A percentile compares a stretch with the other conserved stretches of the same genome.
These are phyloP conservation scores for Euura saliciscinereae DNA, from an alignment of 1,140 invertebrate genomes.

Conservation along the genomic window DNA sequence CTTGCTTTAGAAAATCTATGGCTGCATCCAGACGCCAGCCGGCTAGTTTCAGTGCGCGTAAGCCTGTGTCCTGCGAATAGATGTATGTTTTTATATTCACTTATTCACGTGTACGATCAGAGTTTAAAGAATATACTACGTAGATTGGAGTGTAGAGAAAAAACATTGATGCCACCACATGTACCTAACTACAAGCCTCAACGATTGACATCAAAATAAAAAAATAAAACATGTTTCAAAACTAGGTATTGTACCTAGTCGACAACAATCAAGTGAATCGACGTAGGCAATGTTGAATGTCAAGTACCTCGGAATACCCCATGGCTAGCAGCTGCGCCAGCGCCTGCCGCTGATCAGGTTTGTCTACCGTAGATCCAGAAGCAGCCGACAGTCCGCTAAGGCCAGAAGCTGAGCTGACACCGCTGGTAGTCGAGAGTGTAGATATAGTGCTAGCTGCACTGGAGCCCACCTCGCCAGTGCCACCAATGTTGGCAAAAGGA, in stretches of 20 bases:
- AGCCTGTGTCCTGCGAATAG: constrained; percentile 66
- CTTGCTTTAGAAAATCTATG: constrained; percentile 73
- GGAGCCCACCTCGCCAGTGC: constrained; percentile 67
- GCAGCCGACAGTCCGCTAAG: constrained; percentile 66
- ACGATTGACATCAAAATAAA: too few species aligned
- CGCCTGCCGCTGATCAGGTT: constrained; percentile 61
- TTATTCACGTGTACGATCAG: neutral
- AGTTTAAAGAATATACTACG: too few species aligned
- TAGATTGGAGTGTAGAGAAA: too few species aligned
- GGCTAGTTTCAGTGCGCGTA: constrained; percentile 71
- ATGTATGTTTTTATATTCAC: neutral
- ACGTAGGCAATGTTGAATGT: neutral
- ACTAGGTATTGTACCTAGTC: too few species aligned
- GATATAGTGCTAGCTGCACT: constrained; percentile 79
- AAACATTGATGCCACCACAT: too few species aligned
- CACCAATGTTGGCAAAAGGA: constrained; percentile 80
- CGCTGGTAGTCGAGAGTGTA: constrained; percentile 70
- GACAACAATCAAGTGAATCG: too few species aligned
- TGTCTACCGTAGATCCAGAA: constrained; percentile 54
- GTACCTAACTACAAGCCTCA: too few species aligned
- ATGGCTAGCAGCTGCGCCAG: constrained; percentile 67
- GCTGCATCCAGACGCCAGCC: constrained; percentile 73
- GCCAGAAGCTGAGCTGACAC: constrained; percentile 69
- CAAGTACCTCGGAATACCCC: constrained; percentile 71
- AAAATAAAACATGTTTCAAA: too few species aligned